Conservation (phyloP, 2,888 invertebrate species). For the Melieria crassipennis region DNA sequence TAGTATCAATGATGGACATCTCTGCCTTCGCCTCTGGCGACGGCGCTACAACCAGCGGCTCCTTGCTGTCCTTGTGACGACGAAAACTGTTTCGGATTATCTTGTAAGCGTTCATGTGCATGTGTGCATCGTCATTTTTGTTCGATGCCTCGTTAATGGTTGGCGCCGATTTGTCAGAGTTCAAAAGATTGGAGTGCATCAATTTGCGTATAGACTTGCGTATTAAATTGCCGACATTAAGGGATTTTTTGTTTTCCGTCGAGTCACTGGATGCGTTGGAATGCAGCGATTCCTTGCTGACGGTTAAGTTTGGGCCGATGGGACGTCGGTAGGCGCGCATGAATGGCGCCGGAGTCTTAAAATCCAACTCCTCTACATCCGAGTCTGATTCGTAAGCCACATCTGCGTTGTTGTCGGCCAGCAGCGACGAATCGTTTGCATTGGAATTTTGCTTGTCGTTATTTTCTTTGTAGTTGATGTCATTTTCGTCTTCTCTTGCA, state of each 20-base stretch:
- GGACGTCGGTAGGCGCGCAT: conserved; percentile 60
- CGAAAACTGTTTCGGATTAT: conserved; percentile 60
- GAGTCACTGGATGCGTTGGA: conserved; percentile 45
- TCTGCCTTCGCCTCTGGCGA: conserved; percentile 43
- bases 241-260: conserved; percentile 41
- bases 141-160: conserved; percentile 18
- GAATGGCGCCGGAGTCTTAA: conserved; percentile 60
- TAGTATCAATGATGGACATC: conserved; percentile 60
- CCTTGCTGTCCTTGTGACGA: conserved; percentile 50
- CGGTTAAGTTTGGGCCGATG: conserved; percentile 25
- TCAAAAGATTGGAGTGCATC: conserved; percentile 51
- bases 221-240: conserved; percentile 55
- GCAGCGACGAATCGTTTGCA: too few relatives aligned
- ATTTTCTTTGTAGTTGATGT: not conserved
- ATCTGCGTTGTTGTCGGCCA: conserved; percentile 36
- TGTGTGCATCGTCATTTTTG: conserved; percentile 22
- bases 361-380: conserved; percentile 52
- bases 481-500: not conserved
- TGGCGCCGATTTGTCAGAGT: conserved; percentile 28
- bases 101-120: conserved; percentile 8
- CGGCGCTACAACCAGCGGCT: conserved; percentile 7
- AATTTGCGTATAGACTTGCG: conserved; percentile 62
- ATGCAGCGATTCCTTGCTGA: conserved; percentile 52
- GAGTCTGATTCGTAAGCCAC: conserved; percentile 49
- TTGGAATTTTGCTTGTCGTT: not conserved